These are phyloP conservation scores for Corydoras sp. DNA, from an alignment of 2,113 vertebrate species.

Conservation along the genomic window DNA sequence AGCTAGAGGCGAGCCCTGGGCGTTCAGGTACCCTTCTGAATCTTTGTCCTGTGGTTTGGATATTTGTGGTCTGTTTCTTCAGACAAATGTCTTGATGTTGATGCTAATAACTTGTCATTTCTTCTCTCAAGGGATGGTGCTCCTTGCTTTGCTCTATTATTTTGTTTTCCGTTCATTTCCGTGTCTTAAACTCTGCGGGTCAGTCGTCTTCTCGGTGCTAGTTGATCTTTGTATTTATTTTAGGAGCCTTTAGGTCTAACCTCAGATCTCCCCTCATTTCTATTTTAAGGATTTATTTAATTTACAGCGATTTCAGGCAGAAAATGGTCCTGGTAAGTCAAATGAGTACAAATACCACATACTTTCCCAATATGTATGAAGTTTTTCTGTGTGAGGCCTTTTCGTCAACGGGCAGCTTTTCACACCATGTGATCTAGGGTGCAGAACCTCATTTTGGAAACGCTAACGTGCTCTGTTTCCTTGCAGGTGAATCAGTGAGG, in stretches of 20 bases:
- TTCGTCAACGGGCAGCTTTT: constrained; percentile 35
- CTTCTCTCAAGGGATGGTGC: constrained; percentile 63
- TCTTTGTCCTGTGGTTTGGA: constrained; percentile 74
- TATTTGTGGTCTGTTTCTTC: constrained; percentile 75
- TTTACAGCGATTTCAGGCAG: too few species aligned
- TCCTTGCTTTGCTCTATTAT: constrained; percentile 56
- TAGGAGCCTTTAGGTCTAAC: too few species aligned
- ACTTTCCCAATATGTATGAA: too few species aligned
- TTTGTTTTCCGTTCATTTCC: too few species aligned
- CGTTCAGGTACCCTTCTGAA: constrained; percentile 60
- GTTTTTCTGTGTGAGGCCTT: too few species aligned
- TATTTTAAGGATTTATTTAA: too few species aligned
- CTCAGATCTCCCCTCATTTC: too few species aligned
- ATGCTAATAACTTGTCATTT: constrained; percentile 60
- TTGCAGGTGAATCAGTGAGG: constrained; percentile 55
- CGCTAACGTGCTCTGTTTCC: constrained; percentile 51
- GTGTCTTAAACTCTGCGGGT: too few species aligned
- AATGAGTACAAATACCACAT: too few species aligned
- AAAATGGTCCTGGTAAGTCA: too few species aligned
- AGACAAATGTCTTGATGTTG: constrained; percentile 46
- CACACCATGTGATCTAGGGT: constrained; percentile 50
- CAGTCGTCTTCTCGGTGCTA: too few species aligned
- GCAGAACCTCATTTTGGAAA: constrained; percentile 60
- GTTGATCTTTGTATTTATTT: too few species aligned
- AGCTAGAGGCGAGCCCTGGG: constrained; percentile 62